Base-by-base conservation (phyloP, 2,888 invertebrate species). In the Aporophyla nigra region DNA sequence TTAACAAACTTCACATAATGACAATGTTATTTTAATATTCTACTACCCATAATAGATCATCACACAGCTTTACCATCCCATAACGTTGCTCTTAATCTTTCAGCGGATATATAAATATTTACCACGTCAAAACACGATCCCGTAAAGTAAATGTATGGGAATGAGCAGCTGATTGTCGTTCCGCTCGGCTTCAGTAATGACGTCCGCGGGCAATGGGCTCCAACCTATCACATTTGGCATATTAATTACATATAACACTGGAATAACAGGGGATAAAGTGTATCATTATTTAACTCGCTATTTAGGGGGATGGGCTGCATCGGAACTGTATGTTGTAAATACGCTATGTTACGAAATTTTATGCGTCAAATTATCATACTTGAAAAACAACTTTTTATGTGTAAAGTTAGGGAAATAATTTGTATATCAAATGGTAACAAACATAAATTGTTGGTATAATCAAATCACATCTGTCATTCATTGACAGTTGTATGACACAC, bases 141-240 rank as follows among this genome's bases (percentile, higher is more conserved):
- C 3, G 12, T 33, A n/a, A 53, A 68, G 56, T 65, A 80, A 71
- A 71, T 67, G 66, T 71, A 71, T 82, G 82, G 81, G 82, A 82
- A 82, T 16, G 19, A 54, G 5, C 82, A 82, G 81, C 76, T 84
- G 82, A 66, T 53, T 16, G 14, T n/a, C 24, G 27, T 76, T 80
- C 75, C 81, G 69, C 49, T 58, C 46, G 71, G 56, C 81, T 76
- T 61, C 71, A 43, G 65, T 76, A 80, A 84, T 71, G 62, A 71
- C 54, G 71, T 54, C 85, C 82, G 71, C 61, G 10, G 76, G 85
- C 85, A 51, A 49, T 69, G 59, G 56, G 71, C 53, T 80, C 21
- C 75, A 61, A 58, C 59, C 75, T 67, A 82, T 80, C 76, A 75
- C 59, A 75, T 80, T 82, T 75, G 74, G 84, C 84, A 81, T 81